Evolutionary conservation across 2,797 vertebrate genomes (phyloP).

Genomic region (Lemur catta): DNA sequence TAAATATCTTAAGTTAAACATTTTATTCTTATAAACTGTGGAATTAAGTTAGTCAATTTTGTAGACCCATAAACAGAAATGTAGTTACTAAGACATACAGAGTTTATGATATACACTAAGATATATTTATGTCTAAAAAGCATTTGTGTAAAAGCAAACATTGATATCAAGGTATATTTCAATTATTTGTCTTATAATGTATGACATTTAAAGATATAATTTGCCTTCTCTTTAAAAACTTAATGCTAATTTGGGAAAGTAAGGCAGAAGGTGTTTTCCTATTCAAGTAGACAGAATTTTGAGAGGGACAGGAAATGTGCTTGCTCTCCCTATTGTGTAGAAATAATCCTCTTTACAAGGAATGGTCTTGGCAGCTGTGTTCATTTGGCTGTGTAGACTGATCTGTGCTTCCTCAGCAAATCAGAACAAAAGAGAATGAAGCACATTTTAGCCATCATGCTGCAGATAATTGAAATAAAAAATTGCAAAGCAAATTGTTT

Average conservation of each 20-base stretch:
- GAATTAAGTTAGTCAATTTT: background rate
- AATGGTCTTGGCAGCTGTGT: constrained; percentile 66
- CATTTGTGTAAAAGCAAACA: background rate
- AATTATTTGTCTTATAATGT: background rate
- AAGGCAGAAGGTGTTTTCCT: background rate
- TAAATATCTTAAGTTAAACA: background rate
- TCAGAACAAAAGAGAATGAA: constrained; percentile 79
- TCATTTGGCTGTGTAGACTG: constrained; percentile 69
- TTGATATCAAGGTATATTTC: background rate
- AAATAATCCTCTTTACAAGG: constrained; percentile 51
- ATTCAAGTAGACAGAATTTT: constrained; percentile 65
- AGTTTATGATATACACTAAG: background rate
- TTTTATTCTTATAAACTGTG: background rate
- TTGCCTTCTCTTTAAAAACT: background rate
- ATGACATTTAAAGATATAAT: constrained; percentile 17
- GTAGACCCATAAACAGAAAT: background rate
- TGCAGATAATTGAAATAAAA: constrained; percentile 76
- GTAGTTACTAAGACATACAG: background rate
- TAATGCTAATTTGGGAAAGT: background rate
- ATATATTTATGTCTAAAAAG: background rate
- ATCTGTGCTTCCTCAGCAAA: constrained; percentile 78
- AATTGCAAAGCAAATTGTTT: constrained; percentile 74
- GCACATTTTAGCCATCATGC: constrained; percentile 67
- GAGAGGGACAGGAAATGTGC: constrained; percentile 70
- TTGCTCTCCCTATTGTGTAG: constrained; percentile 69